Percentiles rank a stretch among this genome's conserved stretches.
These are phyloP conservation scores for Tetramorium alpestre DNA, from an alignment of 1,140 invertebrate genomes.

Conservation along the genomic window DNA sequence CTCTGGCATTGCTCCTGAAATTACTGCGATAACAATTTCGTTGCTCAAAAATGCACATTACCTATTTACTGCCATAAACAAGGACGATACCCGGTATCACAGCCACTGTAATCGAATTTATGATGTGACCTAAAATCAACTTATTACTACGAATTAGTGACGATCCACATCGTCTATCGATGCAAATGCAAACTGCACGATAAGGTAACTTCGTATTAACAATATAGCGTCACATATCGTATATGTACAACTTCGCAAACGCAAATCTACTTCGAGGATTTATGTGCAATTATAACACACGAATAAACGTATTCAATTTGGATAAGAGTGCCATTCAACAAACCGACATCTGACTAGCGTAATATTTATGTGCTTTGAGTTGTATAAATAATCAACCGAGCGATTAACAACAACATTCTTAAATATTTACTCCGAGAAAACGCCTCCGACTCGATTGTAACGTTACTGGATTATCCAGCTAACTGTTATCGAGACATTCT, in stretches of 20 bases:
- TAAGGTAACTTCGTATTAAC: constrained; percentile 13
- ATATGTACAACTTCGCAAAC: background rate
- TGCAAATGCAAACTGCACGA: background rate
- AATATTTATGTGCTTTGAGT: constrained; percentile 71
- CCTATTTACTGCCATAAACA: constrained; percentile 58
- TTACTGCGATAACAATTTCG: constrained; percentile 46
- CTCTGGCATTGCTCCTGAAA: background rate
- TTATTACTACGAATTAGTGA: background rate
- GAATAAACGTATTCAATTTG: constrained; percentile 5
- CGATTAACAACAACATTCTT: constrained; percentile 75
- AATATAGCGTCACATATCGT: background rate
- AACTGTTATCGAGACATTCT: constrained; percentile 76
- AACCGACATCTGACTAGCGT: constrained; percentile 19
- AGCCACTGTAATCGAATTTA: constrained; percentile 11
- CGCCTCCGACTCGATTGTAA: constrained; percentile 68
- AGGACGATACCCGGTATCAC: constrained; percentile 20
- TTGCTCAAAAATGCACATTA: constrained; percentile 65
- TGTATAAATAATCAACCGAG: constrained; percentile 73
- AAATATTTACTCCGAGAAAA: constrained; percentile 73
- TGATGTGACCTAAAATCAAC: background rate
- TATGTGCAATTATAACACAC: background rate
- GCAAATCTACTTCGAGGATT: background rate
- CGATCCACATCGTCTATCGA: background rate
- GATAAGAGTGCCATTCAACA: constrained; percentile 6
- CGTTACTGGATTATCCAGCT: constrained; percentile 75